Conservation (phyloP, 2,113 vertebrate species). For the Apteryx mantelli region DNA sequence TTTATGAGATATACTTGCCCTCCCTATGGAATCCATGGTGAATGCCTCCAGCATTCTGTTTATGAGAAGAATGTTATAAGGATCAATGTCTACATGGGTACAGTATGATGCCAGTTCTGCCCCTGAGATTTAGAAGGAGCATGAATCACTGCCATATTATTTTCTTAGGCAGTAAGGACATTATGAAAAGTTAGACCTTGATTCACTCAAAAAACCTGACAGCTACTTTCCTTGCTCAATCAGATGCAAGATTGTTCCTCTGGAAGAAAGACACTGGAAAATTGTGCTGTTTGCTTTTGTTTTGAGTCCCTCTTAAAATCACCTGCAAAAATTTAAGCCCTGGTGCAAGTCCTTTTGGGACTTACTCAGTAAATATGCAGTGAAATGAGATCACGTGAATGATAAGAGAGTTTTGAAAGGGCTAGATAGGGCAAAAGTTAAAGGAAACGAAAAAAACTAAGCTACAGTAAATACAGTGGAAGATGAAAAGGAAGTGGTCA, state of each 20-base stretch:
- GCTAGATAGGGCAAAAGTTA: background rate
- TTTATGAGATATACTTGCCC: background rate
- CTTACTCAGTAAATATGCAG: background rate
- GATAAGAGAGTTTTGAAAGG: background rate
- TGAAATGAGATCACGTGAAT: background rate
- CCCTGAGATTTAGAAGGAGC: background rate
- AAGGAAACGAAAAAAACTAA: background rate
- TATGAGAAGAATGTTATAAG: background rate
- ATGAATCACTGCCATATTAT: background rate
- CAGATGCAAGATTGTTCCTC: background rate
- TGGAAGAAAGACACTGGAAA: background rate
- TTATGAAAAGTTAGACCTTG: background rate
- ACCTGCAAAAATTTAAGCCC: accelerated
- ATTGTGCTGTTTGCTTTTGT: background rate
- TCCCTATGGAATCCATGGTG: background rate
- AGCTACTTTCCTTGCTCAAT: background rate
- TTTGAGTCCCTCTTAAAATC: background rate
- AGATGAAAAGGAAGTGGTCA: background rate
- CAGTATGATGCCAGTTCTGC: background rate
- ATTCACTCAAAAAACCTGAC: background rate
- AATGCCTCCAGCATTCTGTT: background rate
- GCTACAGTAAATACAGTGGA: background rate
- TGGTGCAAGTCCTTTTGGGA: background rate
- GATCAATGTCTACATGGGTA: background rate
- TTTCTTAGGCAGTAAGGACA: background rate